Evolutionary conservation across 2,113 vertebrate genomes (phyloP).

Genomic region (Triplophysa dalaica): DNA sequence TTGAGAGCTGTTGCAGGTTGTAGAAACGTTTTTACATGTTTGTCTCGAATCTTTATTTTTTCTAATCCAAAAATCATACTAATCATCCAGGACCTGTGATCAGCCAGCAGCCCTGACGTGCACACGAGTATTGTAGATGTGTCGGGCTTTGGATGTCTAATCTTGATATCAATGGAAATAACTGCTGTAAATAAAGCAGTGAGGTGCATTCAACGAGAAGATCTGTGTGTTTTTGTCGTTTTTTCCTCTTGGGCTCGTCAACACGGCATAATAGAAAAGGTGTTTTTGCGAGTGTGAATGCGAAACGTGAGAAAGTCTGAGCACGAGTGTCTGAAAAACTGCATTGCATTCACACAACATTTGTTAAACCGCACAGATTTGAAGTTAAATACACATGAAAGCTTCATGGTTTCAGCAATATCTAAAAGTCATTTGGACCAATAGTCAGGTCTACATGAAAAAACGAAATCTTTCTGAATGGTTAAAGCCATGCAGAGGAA

Average conservation of each 20-base stretch:
- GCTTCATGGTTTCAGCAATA: neutral
- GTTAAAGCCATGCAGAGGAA: no score
- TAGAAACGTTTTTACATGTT: constrained; percentile 75
- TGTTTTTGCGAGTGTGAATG: neutral
- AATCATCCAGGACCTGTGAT: constrained; percentile 69
- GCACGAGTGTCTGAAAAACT: neutral
- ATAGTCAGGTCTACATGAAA: neutral
- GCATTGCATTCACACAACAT: neutral
- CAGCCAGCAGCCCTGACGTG: constrained; percentile 66
- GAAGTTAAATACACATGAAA: neutral
- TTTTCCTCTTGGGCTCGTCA: neutral
- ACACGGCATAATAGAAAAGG: neutral
- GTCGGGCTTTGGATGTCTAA: constrained; percentile 67
- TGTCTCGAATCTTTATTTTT: constrained; percentile 70
- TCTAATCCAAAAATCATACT: constrained; percentile 72
- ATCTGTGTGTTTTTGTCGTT: constrained; percentile 7
- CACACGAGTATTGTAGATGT: constrained; percentile 56
- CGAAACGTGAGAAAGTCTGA: neutral
- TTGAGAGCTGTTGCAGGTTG: constrained; percentile 72
- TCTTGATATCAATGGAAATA: constrained; percentile 69
- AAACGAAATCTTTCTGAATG: no score
- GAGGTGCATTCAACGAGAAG: constrained; percentile 63
- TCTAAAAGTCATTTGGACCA: neutral
- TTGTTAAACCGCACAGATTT: neutral
- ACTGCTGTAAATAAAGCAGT: constrained; percentile 76